Percentiles rank a stretch among this genome's conserved stretches.
phyloP scores from a whole-genome alignment of 2,113 vertebrate genomes.

The Micronycteris hirsuta region DNA sequence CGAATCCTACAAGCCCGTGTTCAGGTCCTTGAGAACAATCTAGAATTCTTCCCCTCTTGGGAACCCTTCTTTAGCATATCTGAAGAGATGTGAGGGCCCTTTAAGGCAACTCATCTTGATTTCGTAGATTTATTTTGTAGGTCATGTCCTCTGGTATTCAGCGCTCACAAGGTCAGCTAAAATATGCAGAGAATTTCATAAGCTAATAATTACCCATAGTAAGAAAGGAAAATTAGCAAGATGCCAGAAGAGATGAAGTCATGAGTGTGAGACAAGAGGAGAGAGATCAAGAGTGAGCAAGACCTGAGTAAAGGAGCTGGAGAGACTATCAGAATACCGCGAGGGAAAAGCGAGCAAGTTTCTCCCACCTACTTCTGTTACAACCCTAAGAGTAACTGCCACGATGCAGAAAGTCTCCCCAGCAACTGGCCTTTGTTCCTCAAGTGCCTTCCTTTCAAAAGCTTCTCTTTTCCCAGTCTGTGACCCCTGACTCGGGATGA shows the following conservation, averaged over 20 bases:
- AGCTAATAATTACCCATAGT: background rate
- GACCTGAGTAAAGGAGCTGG: background rate
- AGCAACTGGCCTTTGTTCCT: background rate
- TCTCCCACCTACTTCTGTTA: background rate
- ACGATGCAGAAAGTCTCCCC: background rate
- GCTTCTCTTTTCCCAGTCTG: rapidly evolving
- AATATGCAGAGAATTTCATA: background rate
- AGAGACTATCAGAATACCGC: background rate
- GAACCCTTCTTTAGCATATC: background rate
- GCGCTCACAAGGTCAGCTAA: background rate
- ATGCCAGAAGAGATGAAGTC: background rate
- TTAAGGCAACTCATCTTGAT: background rate
- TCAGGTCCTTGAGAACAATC: background rate
- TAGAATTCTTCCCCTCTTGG: background rate
- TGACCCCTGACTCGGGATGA: background rate
- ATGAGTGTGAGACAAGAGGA: background rate
- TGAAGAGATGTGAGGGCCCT: background rate
- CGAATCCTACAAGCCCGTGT: rapidly evolving
- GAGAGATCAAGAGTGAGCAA: background rate
- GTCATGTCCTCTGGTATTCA: background rate
- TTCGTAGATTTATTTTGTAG: background rate
- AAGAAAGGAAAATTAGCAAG: background rate
- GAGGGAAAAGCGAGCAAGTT: background rate
- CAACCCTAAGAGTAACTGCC: background rate
- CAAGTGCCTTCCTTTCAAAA: background rate